Evolutionary conservation across 2,888 invertebrate genomes (phyloP).

Genomic region (Ectemnius lituratus): DNA sequence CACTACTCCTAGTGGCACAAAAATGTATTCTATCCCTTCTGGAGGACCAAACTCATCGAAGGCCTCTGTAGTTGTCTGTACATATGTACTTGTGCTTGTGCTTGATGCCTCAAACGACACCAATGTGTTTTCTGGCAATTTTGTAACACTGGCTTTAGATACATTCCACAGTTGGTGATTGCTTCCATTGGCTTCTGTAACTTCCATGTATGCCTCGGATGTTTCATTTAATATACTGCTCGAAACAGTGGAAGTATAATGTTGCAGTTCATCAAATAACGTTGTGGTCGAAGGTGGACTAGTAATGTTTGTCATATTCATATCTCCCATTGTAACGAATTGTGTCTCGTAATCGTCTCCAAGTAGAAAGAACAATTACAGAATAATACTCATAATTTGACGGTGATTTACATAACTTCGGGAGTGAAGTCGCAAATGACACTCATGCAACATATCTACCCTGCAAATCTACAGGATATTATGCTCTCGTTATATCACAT

Average conservation of each 20-base stretch:
- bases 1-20: constrained; percentile 75
- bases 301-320: constrained; percentile 37
- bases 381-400: too few species aligned
- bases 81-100: constrained; percentile 52
- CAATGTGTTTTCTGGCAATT: constrained; percentile 43
- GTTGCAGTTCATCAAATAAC: constrained; percentile 30
- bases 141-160: constrained; percentile 39
- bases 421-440: too few species aligned
- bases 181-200: constrained; percentile 45
- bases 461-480: constrained; percentile 11
- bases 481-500: background rate
- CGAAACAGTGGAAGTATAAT: constrained; percentile 43
- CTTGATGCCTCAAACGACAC: constrained; percentile 52
- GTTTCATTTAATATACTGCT: constrained; percentile 50
- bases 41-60: constrained; percentile 75
- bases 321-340: constrained; percentile 29
- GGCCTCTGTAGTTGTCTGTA: constrained; percentile 68
- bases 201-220: constrained; percentile 50
- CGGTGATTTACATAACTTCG: too few species aligned
- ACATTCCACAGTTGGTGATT: constrained; percentile 51
- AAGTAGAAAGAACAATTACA: too few species aligned
- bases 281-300: constrained; percentile 35
- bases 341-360: too few species aligned
- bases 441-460: too few species aligned
- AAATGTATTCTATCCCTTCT: constrained; percentile 75